Conservation (phyloP, 2,113 vertebrate genomes). For the Neodontobutis hainanensis region DNA sequence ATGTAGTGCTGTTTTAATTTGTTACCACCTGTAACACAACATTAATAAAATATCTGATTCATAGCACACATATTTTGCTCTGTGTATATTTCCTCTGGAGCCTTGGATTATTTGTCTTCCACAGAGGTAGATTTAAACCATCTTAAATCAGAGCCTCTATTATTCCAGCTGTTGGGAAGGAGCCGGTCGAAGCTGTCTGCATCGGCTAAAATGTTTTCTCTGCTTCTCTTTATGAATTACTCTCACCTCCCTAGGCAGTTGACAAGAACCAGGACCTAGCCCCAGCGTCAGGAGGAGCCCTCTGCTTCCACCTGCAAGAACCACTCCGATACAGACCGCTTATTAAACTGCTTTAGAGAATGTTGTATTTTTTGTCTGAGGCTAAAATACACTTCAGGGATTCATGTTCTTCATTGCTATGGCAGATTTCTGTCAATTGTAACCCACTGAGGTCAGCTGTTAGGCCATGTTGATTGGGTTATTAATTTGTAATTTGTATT, state of each 20-base stretch:
- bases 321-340: conserved; percentile 33
- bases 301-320: conserved; percentile 44
- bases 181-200: conserved; percentile 54
- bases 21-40: conserved; percentile 13
- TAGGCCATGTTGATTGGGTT: no score
- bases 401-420: background rate
- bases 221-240: conserved; percentile 67
- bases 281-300: conserved; percentile 47
- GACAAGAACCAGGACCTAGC: conserved; percentile 59
- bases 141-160: conserved; percentile 70
- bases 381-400: conserved; percentile 40
- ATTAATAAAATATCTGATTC: conserved; percentile 40
- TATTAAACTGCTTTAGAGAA: conserved; percentile 55
- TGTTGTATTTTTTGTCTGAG: conserved; percentile 44
- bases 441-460: background rate
- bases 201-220: conserved; percentile 76
- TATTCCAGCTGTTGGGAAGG: conserved; percentile 77
- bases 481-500: no score
- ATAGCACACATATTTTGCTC: conserved; percentile 24
- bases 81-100: conserved; percentile 21
- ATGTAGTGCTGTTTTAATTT: conserved; percentile 15
- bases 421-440: background rate
- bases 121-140: conserved; percentile 53
- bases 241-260: conserved; percentile 49
- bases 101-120: conserved; percentile 53